Evolutionary conservation across 2,113 vertebrate species (phyloP).

Genomic region (Cyanistes caeruleus): DNA sequence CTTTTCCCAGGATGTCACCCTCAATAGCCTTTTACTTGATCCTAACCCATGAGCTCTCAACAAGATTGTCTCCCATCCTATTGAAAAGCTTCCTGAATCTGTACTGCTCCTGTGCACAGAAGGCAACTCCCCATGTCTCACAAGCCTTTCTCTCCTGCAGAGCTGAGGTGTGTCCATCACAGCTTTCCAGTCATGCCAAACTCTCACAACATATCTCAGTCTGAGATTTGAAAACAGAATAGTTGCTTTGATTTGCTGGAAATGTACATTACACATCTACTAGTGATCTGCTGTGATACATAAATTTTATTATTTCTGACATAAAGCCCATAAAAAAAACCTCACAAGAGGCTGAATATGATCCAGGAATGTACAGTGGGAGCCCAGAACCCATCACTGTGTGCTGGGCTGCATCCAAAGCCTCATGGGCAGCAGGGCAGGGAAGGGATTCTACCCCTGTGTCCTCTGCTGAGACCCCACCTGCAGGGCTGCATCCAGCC

Average conservation of each 20-base stretch:
- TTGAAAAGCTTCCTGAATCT: neutral
- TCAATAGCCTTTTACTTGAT: neutral
- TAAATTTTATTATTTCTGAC: neutral
- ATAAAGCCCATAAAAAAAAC: neutral
- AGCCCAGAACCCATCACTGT: accelerated
- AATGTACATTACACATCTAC: neutral
- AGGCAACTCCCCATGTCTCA: neutral
- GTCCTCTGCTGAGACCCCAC: neutral
- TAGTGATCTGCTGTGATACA: neutral
- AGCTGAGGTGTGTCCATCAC: neutral
- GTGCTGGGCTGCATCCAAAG: neutral
- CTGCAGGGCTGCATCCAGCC: neutral
- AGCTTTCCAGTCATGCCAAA: neutral
- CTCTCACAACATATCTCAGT: neutral
- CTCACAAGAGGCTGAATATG: neutral
- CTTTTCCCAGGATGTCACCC: neutral
- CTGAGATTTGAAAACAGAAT: neutral
- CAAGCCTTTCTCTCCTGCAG: neutral
- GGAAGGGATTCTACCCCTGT: neutral
- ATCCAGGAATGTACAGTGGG: neutral
- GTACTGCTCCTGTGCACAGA: neutral
- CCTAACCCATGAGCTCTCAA: neutral
- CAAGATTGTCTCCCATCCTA: neutral
- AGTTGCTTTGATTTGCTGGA: neutral
- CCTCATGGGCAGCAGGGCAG: neutral